Conservation (phyloP, 2,113 vertebrate genomes). For the Lophochroa leadbeateri region DNA sequence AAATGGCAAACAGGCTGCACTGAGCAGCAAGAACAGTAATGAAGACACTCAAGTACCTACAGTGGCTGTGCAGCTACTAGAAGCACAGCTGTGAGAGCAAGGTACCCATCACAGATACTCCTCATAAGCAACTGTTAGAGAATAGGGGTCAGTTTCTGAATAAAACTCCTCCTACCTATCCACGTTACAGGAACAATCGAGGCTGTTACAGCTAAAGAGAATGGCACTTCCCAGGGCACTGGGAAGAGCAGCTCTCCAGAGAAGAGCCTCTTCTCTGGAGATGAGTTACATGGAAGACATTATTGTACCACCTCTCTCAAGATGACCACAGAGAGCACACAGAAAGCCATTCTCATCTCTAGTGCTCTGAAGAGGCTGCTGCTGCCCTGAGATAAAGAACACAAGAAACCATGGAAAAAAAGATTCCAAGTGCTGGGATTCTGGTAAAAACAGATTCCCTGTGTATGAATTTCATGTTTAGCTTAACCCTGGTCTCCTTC, state of each 20-base stretch:
- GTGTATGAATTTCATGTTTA: not conserved
- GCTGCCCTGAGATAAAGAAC: not conserved
- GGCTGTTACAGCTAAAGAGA: not conserved
- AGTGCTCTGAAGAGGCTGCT: not conserved
- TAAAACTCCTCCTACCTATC: not conserved
- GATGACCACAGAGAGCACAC: not conserved
- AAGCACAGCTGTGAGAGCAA: not conserved
- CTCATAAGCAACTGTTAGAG: not conserved
- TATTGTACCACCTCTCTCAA: not conserved
- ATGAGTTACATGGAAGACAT: not conserved
- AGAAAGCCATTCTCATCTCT: not conserved
- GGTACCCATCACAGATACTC: not conserved
- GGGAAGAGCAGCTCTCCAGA: not conserved
- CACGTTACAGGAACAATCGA: accelerated
- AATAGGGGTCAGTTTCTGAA: not conserved
- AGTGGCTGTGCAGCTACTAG: not conserved
- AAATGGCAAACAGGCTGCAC: not conserved
- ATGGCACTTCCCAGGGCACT: not conserved
- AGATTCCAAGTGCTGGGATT: not conserved
- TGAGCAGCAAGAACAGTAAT: not conserved
- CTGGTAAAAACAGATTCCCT: not conserved
- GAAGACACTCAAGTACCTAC: not conserved
- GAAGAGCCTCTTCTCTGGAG: not conserved
- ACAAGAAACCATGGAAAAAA: not conserved
- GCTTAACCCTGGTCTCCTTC: not conserved